These are phyloP conservation scores for Malacoctenus gilli DNA, from an alignment of 2,797 vertebrate genomes.

Conservation along the genomic window DNA sequence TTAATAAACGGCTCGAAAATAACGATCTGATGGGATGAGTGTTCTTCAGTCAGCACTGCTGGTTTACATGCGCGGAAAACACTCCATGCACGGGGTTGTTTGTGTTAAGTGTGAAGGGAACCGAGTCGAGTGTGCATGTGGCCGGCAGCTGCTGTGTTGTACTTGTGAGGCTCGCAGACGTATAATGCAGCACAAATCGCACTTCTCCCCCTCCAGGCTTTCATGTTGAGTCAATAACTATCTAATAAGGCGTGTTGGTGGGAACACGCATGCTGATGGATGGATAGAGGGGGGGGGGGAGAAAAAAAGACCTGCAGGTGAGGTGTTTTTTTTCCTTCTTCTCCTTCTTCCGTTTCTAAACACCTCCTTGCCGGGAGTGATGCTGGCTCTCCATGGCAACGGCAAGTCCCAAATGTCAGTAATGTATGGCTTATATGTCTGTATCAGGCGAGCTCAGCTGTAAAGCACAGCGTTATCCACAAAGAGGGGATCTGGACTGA, in stretches of 20 bases:
- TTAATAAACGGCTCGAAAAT: slow-evolving; percentile 16
- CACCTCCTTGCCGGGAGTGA: slow-evolving; percentile 39
- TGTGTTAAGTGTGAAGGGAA: no score
- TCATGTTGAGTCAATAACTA: slow-evolving; percentile 50
- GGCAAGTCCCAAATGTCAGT: slow-evolving; percentile 23
- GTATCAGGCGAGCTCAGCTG: not conserved
- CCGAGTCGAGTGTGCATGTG: not conserved
- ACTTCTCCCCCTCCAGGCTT: slow-evolving; percentile 16
- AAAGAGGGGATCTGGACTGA: slow-evolving; percentile 26
- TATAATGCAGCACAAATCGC: slow-evolving; percentile 17
- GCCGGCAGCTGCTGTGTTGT: slow-evolving; percentile 21
- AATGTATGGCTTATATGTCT: slow-evolving; percentile 27
- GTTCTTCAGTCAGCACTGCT: slow-evolving; percentile 1
- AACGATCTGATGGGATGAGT: slow-evolving; percentile 12
- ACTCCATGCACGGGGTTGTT: no score
- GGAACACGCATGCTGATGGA: slow-evolving; percentile 34
- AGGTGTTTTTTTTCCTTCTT: not conserved
- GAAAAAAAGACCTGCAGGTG: slow-evolving; percentile 27
- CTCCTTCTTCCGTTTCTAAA: not conserved
- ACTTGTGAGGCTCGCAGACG: not conserved
- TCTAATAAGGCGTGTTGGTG: slow-evolving; percentile 40
- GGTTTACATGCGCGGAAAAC: not conserved
- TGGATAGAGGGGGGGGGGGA: not conserved
- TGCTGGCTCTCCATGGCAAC: slow-evolving; percentile 62
- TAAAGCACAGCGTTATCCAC: slow-evolving; percentile 2